These are phyloP conservation scores for Pseudomyrmex dendroicus DNA, from an alignment of 1,140 invertebrate genomes.

Conservation along the genomic window DNA sequence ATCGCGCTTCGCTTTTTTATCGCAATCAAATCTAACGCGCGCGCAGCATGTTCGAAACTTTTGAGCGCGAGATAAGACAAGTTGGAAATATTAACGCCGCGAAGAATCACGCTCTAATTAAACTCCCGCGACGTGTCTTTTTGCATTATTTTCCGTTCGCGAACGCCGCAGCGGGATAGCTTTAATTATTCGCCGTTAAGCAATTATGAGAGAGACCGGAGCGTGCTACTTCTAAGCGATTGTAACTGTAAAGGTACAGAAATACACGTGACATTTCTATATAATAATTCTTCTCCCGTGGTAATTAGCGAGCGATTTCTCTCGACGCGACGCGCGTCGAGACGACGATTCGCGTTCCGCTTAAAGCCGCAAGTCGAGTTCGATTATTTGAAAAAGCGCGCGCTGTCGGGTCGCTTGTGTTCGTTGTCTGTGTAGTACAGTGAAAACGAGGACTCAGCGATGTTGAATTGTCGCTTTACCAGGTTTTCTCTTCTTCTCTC, in stretches of 20 bases:
- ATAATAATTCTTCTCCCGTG: neutral
- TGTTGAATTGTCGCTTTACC: constrained; percentile 34
- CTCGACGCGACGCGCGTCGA: neutral
- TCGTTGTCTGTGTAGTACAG: constrained; percentile 18
- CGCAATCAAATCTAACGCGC: constrained; percentile 6
- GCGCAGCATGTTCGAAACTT: constrained; percentile 7
- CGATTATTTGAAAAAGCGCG: neutral
- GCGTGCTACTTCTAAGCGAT: constrained; percentile 13
- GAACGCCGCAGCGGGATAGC: neutral
- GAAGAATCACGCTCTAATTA: neutral
- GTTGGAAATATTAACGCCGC: neutral
- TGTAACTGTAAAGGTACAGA: constrained; percentile 10
- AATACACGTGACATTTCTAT: neutral
- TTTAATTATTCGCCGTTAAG: constrained; percentile 9
- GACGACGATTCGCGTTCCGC: neutral
- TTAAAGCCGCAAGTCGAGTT: neutral
- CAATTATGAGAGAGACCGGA: neutral
- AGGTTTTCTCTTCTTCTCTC: neutral
- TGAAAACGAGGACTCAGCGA: constrained; percentile 63
- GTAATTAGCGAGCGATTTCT: neutral
- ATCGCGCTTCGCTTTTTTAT: neutral
- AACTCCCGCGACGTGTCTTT: neutral
- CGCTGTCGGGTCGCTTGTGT: neutral
- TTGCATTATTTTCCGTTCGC: constrained; percentile 1
- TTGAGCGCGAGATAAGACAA: constrained; percentile 5